A percentile compares a stretch with the other conserved stretches of the same genome.
Evolutionary conservation across 2,113 vertebrate species (phyloP).

Genomic region (Melierax canorus): DNA sequence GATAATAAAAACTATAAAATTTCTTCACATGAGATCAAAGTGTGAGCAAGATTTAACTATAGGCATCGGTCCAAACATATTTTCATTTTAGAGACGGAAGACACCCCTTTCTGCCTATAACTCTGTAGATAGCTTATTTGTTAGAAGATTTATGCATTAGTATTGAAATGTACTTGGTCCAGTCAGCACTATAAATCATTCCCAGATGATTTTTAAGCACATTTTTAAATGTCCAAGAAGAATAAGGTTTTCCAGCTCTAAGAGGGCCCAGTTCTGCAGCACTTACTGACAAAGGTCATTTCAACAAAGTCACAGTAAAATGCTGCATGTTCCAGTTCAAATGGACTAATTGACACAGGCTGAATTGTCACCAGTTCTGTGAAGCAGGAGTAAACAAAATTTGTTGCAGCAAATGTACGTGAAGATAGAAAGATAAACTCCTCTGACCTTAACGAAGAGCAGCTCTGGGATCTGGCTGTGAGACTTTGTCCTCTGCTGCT

Average conservation of each 20-base stretch:
- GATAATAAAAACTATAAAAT: background rate
- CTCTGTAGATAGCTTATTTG: background rate
- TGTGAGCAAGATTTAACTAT: background rate
- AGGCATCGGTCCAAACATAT: background rate
- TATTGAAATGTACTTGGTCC: conserved; percentile 31
- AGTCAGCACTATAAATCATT: conserved; percentile 22
- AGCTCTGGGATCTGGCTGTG: background rate
- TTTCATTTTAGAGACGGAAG: background rate
- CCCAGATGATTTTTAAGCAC: background rate
- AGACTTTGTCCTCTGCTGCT: background rate
- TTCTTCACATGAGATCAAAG: background rate
- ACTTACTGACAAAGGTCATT: background rate
- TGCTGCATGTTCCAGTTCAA: background rate
- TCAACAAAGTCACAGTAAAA: background rate
- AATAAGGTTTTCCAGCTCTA: background rate
- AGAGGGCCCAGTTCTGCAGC: background rate
- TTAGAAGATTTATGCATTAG: conserved; percentile 27
- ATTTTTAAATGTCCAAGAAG: background rate
- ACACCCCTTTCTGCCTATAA: background rate
- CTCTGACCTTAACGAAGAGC: background rate
- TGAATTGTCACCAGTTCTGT: background rate
- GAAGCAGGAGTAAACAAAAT: background rate
- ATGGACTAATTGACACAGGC: background rate
- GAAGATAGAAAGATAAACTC: background rate
- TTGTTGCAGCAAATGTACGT: background rate